These are phyloP conservation scores for Heterochromis multidens DNA, from an alignment of 2,113 vertebrate species.

Conservation along the genomic window DNA sequence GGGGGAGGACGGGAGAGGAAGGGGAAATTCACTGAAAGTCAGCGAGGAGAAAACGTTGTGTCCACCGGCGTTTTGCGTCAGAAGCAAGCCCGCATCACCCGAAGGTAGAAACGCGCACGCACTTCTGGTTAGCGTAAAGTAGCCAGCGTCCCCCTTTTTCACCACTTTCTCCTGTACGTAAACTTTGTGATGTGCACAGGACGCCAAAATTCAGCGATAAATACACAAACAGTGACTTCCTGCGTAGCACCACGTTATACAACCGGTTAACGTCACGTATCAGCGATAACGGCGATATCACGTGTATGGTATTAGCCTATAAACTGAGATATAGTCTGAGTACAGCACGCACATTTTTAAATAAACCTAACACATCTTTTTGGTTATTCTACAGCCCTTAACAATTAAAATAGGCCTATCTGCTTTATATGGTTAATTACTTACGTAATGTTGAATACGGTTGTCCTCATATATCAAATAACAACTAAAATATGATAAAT, in stretches of 20 bases:
- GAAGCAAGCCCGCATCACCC: not conserved
- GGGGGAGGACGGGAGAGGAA: not conserved
- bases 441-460: not conserved
- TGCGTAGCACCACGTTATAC: conserved; percentile 9
- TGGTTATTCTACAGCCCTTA: too few species aligned
- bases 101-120: conserved; percentile 35
- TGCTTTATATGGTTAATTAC: not conserved
- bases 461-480: not conserved
- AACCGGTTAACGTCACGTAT: conserved; percentile 19
- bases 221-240: not conserved
- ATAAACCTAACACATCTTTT: not conserved
- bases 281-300: not conserved
- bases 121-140: not conserved
- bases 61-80: conserved; percentile 31
- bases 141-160: too few species aligned
- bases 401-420: too few species aligned
- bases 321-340: not conserved
- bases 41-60: conserved; percentile 12
- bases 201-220: not conserved
- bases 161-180: not conserved
- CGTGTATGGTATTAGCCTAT: conserved; percentile 15
- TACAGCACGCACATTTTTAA: not conserved
- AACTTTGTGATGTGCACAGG: not conserved
- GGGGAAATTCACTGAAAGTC: not conserved
- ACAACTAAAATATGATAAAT: not conserved